A percentile compares a stretch with the other conserved stretches of the same genome.
Conservation (phyloP, 2,113 vertebrate genomes). For the Apodemus sylvaticus region DNA sequence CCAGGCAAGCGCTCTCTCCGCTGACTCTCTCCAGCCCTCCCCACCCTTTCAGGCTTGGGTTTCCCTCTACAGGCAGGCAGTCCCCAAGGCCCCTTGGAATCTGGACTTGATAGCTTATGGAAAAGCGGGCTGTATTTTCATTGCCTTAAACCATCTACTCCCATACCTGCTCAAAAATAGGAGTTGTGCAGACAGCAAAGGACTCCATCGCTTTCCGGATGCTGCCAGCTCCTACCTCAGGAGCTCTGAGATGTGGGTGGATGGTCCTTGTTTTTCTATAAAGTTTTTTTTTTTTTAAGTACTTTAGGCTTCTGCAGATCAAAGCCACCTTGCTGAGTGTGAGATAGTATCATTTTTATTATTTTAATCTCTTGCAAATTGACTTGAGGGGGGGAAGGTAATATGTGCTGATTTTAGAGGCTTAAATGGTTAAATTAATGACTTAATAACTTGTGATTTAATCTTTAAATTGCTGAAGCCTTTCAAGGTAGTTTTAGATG, state of each 20-base stretch:
- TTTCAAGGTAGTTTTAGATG: constrained; percentile 79
- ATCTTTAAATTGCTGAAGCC: constrained; percentile 80
- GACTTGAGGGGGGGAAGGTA: constrained; percentile 79
- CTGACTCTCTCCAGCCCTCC: not conserved
- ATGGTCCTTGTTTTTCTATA: constrained; percentile 73
- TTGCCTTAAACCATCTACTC: not conserved
- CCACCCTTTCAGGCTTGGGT: not conserved
- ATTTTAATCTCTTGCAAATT: constrained; percentile 83
- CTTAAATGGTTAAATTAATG: constrained; percentile 83
- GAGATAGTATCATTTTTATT: constrained; percentile 83
- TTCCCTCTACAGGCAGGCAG: not conserved
- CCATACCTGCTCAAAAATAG: constrained; percentile 20
- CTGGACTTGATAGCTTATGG: constrained; percentile 4
- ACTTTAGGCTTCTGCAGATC: constrained; percentile 77
- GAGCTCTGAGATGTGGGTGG: constrained; percentile 74
- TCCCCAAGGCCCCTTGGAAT: not conserved
- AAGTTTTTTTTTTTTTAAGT: constrained; percentile 79
- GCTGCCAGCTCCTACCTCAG: constrained; percentile 68
- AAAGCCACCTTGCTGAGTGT: constrained; percentile 76
- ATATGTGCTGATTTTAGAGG: constrained; percentile 76
- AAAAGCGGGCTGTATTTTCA: constrained; percentile 33
- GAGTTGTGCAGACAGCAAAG: constrained; percentile 25
- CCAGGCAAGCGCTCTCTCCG: not conserved
- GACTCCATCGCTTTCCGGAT: constrained; percentile 38
- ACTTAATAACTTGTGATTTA: constrained; percentile 82